Evolutionary conservation across 1,140 invertebrate genomes (phyloP).

Genomic region (Panagrolaimus sp.): DNA sequence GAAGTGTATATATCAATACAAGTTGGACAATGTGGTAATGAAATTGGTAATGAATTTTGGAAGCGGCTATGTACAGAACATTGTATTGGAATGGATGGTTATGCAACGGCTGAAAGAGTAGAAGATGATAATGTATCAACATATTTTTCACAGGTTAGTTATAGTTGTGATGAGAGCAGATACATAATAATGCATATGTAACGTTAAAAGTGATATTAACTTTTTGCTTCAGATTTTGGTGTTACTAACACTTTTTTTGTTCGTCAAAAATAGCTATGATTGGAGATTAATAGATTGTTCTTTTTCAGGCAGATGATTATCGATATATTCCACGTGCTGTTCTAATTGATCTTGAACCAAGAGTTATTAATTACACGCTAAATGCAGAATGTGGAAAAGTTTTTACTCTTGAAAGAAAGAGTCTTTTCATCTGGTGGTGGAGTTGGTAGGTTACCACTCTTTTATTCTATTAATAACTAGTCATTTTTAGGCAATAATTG

Average conservation of each 20-base stretch:
- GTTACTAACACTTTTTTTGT: no score
- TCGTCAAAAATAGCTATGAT: conserved; percentile 17
- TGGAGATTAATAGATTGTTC: background rate
- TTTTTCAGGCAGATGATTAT: conserved; percentile 78
- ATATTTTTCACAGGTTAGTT: conserved; percentile 99
- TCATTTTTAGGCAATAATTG: no score
- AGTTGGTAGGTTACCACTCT: no score
- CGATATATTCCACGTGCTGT: conserved; percentile 96
- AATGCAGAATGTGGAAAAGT: conserved; percentile 89
- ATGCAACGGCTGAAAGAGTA: conserved; percentile 80
- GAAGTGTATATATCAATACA: conserved; percentile 69
- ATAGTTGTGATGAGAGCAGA: no score
- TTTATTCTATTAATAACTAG: no score
- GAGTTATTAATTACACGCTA: conserved; percentile 94
- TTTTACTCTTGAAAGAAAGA: conserved; percentile 98
- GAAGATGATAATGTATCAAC: conserved; percentile 83
- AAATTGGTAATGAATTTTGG: conserved; percentile 99
- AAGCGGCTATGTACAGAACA: conserved; percentile 95
- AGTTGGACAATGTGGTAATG: conserved; percentile 96
- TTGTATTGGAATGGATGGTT: conserved; percentile 89
- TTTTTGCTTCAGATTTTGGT: no score
- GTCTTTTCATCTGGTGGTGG: conserved; percentile 77
- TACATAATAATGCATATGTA: no score
- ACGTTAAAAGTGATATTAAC: no score
- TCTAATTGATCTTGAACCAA: conserved; percentile 87